Conservation (phyloP, 2,888 invertebrate genomes). For the Lepas anatifera region DNA sequence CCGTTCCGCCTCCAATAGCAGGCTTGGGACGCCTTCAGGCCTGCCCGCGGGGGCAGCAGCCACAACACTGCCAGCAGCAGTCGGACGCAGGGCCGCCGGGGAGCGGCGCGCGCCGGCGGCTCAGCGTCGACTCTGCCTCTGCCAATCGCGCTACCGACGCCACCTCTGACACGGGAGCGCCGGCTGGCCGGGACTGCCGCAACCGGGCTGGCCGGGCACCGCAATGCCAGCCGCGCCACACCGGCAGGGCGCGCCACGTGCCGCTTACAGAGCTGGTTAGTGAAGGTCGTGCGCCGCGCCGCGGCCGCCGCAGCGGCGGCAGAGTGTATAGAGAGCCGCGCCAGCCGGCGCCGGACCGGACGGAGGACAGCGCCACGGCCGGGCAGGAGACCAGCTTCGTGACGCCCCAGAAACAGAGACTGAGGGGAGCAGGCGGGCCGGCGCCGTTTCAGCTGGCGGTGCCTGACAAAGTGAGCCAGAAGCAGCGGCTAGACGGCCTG, state of each 20-base stretch:
- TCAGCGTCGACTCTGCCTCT: neutral
- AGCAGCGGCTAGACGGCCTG: constrained; percentile 43
- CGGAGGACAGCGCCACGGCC: neutral
- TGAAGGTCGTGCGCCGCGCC: neutral
- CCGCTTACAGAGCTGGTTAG: neutral
- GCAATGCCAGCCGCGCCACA: neutral
- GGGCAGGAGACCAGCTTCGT: neutral
- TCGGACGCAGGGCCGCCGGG: too few relatives aligned
- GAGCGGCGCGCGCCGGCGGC: neutral
- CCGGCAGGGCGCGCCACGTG: neutral
- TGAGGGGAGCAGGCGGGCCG: neutral
- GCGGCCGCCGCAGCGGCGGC: neutral
- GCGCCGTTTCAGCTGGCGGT: neutral
- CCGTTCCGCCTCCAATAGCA: too few relatives aligned
- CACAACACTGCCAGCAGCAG: too few relatives aligned
- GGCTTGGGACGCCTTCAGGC: too few relatives aligned
- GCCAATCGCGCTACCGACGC: neutral
- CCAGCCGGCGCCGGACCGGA: neutral
- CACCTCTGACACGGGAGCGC: neutral
- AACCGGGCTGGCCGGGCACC: neutral
- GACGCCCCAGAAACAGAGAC: neutral
- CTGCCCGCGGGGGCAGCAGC: too few relatives aligned
- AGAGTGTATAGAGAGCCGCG: neutral
- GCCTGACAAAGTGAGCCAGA: constrained; percentile 36
- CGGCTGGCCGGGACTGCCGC: neutral